phyloP scores from a whole-genome alignment of 1,140 invertebrate genomes.

The Pseudoatta argentina region DNA sequence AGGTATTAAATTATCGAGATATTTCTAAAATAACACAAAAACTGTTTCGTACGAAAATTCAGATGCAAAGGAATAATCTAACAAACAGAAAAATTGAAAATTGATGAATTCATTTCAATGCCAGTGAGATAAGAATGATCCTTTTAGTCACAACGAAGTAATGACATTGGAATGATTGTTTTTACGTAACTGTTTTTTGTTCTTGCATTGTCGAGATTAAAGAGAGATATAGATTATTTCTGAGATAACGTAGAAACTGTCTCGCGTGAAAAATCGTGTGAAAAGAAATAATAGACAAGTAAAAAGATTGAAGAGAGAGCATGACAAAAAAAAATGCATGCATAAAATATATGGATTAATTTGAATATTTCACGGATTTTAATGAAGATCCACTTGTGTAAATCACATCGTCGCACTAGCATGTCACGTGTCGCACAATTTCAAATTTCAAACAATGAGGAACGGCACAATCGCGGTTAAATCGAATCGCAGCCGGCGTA shows the following conservation, averaged over 20 bases:
- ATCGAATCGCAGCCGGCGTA: neutral
- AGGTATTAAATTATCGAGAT: too few relatives aligned
- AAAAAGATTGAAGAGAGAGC: neutral
- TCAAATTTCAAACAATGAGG: neutral
- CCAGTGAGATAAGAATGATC: neutral
- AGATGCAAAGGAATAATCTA: too few relatives aligned
- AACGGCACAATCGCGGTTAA: neutral
- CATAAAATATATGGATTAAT: neutral
- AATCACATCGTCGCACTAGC: neutral
- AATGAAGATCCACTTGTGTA: neutral
- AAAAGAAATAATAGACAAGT: neutral
- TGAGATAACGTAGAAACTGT: neutral
- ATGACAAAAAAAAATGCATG: neutral
- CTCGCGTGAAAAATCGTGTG: neutral
- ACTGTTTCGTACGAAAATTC: too few relatives aligned
- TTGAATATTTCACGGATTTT: neutral
- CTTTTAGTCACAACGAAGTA: neutral
- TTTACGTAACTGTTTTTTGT: neutral
- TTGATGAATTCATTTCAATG: neutral
- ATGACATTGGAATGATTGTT: neutral
- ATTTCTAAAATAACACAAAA: too few relatives aligned
- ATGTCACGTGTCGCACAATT: slow-evolving; percentile 25
- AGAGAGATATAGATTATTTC: neutral
- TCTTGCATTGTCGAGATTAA: neutral
- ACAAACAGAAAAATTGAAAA: neutral